Conservation (phyloP, 2,797 vertebrate species). For the Urophycis tenuis region DNA sequence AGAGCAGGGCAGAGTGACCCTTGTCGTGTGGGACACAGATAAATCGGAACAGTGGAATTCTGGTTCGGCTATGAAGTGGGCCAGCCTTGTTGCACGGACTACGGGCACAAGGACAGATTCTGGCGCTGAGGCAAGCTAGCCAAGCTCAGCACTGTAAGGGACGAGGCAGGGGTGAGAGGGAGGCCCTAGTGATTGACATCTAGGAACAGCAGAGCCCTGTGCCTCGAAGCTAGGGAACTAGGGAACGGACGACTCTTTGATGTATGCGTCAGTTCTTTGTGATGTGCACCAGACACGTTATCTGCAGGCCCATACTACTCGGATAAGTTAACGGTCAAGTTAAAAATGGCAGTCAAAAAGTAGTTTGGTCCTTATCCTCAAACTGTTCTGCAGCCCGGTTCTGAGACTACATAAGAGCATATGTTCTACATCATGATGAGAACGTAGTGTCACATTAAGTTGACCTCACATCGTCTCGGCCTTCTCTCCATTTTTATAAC, state of each 20-base stretch:
- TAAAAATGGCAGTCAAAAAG: no score
- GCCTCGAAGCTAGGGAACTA: not conserved
- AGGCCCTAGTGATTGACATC: not conserved
- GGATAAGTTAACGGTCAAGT: not conserved
- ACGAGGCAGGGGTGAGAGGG: not conserved
- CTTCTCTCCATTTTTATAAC: not conserved
- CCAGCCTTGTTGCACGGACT: constrained; percentile 27
- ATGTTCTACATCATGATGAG: not conserved
- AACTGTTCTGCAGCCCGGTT: not conserved
- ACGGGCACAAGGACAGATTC: constrained; percentile 43
- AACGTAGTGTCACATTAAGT: not conserved
- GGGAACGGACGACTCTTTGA: not conserved
- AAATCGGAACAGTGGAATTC: constrained; percentile 51
- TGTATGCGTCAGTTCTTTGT: not conserved
- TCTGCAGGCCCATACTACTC: not conserved
- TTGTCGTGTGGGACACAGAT: constrained; percentile 34
- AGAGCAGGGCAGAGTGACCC: constrained; percentile 36
- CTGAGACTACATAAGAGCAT: not conserved
- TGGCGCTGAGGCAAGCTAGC: constrained; percentile 18
- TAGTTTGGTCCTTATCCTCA: not conserved
- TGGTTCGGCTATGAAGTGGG: constrained; percentile 28
- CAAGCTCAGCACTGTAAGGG: not conserved
- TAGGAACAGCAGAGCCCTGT: not conserved
- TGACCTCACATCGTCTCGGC: not conserved
- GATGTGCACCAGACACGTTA: not conserved